A percentile compares a stretch with the other conserved stretches of the same genome.
Evolutionary conservation across 2,888 invertebrate species (phyloP).

Genomic region (Euclidia mi): DNA sequence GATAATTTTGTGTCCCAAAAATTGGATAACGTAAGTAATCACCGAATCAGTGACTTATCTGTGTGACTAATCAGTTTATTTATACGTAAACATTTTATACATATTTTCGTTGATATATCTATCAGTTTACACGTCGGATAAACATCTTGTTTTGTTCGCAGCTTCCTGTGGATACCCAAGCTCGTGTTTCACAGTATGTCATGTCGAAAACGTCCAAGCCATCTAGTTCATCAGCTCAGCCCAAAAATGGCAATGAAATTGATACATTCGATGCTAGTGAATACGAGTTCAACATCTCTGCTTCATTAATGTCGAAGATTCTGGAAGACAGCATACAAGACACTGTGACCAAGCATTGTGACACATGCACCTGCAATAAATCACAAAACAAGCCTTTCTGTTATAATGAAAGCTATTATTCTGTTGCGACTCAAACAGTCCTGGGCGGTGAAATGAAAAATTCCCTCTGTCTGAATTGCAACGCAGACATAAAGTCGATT

Average conservation of each 20-base stretch:
- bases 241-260: constrained; percentile 78
- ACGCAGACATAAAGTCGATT: constrained; percentile 87
- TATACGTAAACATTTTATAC: too few relatives aligned
- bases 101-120: background rate
- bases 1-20: constrained; percentile 98
- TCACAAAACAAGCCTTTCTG: constrained; percentile 86
- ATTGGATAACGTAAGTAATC: constrained; percentile 95
- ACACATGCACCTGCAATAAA: constrained; percentile 94
- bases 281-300: constrained; percentile 93
- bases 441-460: constrained; percentile 85
- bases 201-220: constrained; percentile 89
- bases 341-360: constrained; percentile 94
- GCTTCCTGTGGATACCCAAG: constrained; percentile 97
- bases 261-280: constrained; percentile 90
- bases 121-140: background rate
- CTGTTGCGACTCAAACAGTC: constrained; percentile 91
- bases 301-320: constrained; percentile 97
- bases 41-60: too few relatives aligned
- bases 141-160: constrained; percentile 78
- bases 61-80: too few relatives aligned
- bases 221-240: constrained; percentile 83
- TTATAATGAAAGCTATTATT: constrained; percentile 89
- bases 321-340: constrained; percentile 96
- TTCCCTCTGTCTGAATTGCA: constrained; percentile 91
- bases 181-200: constrained; percentile 95